These are phyloP conservation scores for Trichonephila inaurata DNA, from an alignment of 1,140 invertebrate species.

Conservation along the genomic window DNA sequence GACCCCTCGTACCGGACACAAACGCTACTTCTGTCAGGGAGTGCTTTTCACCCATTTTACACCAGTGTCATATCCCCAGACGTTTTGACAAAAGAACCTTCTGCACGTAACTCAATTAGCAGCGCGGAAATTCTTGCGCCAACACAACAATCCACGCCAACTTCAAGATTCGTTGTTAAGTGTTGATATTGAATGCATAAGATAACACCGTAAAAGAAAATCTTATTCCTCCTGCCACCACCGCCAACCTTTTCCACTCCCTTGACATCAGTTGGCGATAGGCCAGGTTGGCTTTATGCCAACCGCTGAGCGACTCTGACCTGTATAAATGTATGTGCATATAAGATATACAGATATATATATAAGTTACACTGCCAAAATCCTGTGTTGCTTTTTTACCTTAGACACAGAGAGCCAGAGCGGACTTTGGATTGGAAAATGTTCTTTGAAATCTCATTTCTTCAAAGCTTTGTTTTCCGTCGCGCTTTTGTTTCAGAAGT, in stretches of 20 bases:
- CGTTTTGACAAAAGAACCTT: slow-evolving; percentile 58
- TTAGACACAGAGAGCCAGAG: slow-evolving; percentile 37
- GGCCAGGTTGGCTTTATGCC: slow-evolving; percentile 72
- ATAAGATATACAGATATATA: slow-evolving; percentile 68
- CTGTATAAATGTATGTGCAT: slow-evolving; percentile 76
- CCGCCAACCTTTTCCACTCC: background rate
- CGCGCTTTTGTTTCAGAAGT: slow-evolving; percentile 22
- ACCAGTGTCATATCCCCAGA: slow-evolving; percentile 27
- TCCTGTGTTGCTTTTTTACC: slow-evolving; percentile 75
- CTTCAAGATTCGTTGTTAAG: slow-evolving; percentile 68
- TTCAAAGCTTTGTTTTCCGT: slow-evolving; percentile 73
- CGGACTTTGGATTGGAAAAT: slow-evolving; percentile 72
- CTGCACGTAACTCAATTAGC: slow-evolving; percentile 71
- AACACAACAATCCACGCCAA: slow-evolving; percentile 2
- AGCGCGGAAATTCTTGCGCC: slow-evolving; percentile 48
- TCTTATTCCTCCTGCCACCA: slow-evolving; percentile 1
- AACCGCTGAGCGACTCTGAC: slow-evolving; percentile 55
- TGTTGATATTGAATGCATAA: slow-evolving; percentile 76
- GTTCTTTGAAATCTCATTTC: slow-evolving; percentile 75
- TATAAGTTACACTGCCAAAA: slow-evolving; percentile 64
- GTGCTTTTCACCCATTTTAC: slow-evolving; percentile 21
- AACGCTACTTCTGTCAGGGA: background rate
- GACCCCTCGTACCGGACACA: slow-evolving; percentile 34
- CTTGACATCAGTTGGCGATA: slow-evolving; percentile 58
- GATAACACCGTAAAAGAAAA: slow-evolving; percentile 58